Conservation (phyloP, 2,797 vertebrate genomes). For the Rhyacichthys aspro region DNA sequence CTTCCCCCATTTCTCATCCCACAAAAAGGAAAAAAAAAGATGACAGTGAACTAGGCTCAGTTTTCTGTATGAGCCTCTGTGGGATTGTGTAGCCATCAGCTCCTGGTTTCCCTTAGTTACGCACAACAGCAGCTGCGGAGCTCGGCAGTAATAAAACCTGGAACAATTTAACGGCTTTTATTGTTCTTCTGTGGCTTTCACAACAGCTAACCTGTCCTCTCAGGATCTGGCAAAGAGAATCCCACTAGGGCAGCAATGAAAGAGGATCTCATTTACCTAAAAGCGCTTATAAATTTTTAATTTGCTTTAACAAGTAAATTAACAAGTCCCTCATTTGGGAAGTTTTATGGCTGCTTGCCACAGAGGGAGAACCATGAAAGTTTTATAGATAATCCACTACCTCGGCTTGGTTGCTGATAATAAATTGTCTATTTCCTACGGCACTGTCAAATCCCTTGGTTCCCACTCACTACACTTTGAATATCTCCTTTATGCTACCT, state of each 20-base stretch:
- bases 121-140: slow-evolving; percentile 90
- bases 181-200: slow-evolving; percentile 94
- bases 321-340: slow-evolving; percentile 99
- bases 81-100: slow-evolving; percentile 79
- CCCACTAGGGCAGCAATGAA: slow-evolving; percentile 92
- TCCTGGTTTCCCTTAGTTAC: slow-evolving; percentile 88
- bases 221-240: slow-evolving; percentile 85
- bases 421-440: slow-evolving; percentile 98
- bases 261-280: slow-evolving; percentile 99
- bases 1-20: slow-evolving; percentile 34
- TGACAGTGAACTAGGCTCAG: slow-evolving; percentile 51
- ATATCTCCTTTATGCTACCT: slow-evolving; percentile 75
- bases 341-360: slow-evolving; percentile 98
- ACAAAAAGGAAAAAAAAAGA: slow-evolving; percentile 39
- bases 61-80: slow-evolving; percentile 64
- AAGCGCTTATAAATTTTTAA: slow-evolving; percentile 99
- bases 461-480: slow-evolving; percentile 90
- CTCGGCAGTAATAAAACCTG: slow-evolving; percentile 90
- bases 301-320: slow-evolving; percentile 99
- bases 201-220: slow-evolving; percentile 90
- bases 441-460: slow-evolving; percentile 91
- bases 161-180: slow-evolving; percentile 97
- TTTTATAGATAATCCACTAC: slow-evolving; percentile 99
- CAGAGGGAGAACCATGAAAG: slow-evolving; percentile 95
- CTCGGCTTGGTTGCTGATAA: slow-evolving; percentile 90